Conservation (phyloP, 1,140 invertebrate genomes). For the Drosophila nikananu region DNA sequence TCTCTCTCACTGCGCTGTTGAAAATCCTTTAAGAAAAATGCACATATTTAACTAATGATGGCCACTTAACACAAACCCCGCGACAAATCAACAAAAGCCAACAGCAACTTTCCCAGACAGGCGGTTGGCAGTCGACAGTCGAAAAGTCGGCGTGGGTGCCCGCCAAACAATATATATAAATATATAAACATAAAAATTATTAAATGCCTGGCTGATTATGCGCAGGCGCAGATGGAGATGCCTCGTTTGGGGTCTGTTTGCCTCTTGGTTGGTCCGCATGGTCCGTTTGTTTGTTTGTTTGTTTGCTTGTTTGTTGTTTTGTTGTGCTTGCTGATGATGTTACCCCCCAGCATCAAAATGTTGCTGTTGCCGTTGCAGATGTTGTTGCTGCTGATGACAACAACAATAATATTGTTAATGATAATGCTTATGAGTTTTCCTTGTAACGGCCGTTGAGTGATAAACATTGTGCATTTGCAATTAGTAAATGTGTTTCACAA, state of each 20-base stretch:
- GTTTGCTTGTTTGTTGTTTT: slow-evolving; percentile 25
- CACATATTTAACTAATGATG: slow-evolving; percentile 84
- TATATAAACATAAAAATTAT: slow-evolving; percentile 82
- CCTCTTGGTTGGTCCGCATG: slow-evolving; percentile 1
- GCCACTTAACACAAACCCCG: slow-evolving; percentile 79
- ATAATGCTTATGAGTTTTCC: slow-evolving; percentile 83
- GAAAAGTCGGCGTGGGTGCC: slow-evolving; percentile 61
- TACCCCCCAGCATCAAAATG: slow-evolving; percentile 36
- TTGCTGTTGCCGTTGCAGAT: slow-evolving; percentile 48
- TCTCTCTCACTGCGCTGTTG: slow-evolving; percentile 15
- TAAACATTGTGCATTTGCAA: slow-evolving; percentile 75
- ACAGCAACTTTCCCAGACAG: slow-evolving; percentile 73
- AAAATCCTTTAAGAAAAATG: slow-evolving; percentile 83
- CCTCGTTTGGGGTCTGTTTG: slow-evolving; percentile 19
- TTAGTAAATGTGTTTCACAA: slow-evolving; percentile 71
- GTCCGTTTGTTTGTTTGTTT: slow-evolving; percentile 22
- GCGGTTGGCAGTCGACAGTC: slow-evolving; percentile 9
- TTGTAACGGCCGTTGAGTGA: slow-evolving; percentile 70
- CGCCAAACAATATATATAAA: slow-evolving; percentile 53
- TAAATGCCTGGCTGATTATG: slow-evolving; percentile 82
- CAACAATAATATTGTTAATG: slow-evolving; percentile 84
- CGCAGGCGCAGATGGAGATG: slow-evolving; percentile 52
- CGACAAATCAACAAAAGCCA: slow-evolving; percentile 76
- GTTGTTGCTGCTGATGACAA: slow-evolving; percentile 64
- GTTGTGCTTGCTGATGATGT: slow-evolving; percentile 73